Conservation (phyloP, 1,140 invertebrate genomes). For the Octopus sinensis region DNA sequence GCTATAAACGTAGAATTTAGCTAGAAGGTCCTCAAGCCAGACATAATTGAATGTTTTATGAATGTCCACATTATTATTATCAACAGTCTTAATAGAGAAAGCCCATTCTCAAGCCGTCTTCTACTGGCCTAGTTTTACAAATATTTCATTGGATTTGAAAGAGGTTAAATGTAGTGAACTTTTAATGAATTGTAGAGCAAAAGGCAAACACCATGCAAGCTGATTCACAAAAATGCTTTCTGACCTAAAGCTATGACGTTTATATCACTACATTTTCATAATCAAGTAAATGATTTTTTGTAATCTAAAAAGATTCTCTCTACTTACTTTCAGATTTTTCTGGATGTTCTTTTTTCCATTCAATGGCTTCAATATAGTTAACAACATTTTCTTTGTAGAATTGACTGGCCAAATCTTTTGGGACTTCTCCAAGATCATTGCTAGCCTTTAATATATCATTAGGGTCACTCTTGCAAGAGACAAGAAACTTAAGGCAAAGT, state of each 20-base stretch:
- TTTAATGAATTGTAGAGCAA: no score
- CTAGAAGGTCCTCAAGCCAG: no score
- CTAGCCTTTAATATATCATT: constrained; percentile 49
- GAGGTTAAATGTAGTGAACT: no score
- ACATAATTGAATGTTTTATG: no score
- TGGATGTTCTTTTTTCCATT: constrained; percentile 56
- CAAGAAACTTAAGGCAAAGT: constrained; percentile 57
- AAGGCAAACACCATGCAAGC: no score
- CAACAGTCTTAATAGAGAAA: no score
- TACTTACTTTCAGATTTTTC: constrained; percentile 55
- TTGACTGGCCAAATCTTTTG: constrained; percentile 56
- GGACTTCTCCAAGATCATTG: constrained; percentile 58
- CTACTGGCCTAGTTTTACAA: no score
- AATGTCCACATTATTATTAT: no score
- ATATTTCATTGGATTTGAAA: no score
- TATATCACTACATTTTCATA: neutral
- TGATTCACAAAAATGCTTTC: neutral
- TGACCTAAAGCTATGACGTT: neutral
- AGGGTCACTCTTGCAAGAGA: constrained; percentile 45
- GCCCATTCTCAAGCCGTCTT: no score
- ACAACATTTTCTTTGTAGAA: constrained; percentile 56
- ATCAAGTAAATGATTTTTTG: constrained; percentile 1
- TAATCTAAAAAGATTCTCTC: neutral
- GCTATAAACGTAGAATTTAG: no score
- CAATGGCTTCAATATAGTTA: constrained; percentile 55